Base-by-base conservation (phyloP, 2,888 invertebrate genomes). In the Litoditis marina region DNA sequence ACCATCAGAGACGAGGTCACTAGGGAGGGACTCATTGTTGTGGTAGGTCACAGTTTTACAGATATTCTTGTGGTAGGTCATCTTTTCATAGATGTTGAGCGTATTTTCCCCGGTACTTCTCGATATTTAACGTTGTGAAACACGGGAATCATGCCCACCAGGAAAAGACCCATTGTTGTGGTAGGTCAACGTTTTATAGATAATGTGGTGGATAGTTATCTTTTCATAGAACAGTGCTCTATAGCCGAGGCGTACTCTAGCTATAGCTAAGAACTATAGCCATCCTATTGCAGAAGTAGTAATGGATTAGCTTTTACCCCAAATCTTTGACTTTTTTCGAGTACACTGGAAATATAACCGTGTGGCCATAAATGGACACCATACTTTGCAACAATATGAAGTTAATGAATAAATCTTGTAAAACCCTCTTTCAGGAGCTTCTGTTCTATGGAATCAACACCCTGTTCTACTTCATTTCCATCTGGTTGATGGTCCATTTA, bases 401-500 rank as follows among this genome's bases (percentile, higher is more conserved):
- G n/a, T n/a, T n/a, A n/a, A n/a, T n/a, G n/a, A n/a, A n/a, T n/a
- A n/a, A n/a, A n/a, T n/a, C n/a, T n/a, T n/a, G n/a, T n/a, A 19
- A 60, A 13, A 8, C 28, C 27, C 11, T 22, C 11, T n/a, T 51
- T 31, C 50, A 80, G 80, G 81, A 81, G 60, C 64, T 81, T 8
- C 36, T 82, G 46, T 81, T 82, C 71, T 81, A 81, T 56, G 80
- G 78, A 57, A 51, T 81, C 65, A 82, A 82, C 73, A 77, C 80
- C 7, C 62, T 82, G 34, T 74, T 78, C 64, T 82, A 75, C 62
- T 81, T 81, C 69, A 81, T 81, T 61, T 76, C 78, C 28, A 76
- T 81, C 65, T 81, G 79, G 78, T 64, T 82, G 28, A 81, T 81
- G 81, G 77, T 81, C 36, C 82, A 82, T 65, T 61, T 82, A 51